phyloP scores from a whole-genome alignment of 1,140 invertebrate species.

The Periplaneta americana region DNA sequence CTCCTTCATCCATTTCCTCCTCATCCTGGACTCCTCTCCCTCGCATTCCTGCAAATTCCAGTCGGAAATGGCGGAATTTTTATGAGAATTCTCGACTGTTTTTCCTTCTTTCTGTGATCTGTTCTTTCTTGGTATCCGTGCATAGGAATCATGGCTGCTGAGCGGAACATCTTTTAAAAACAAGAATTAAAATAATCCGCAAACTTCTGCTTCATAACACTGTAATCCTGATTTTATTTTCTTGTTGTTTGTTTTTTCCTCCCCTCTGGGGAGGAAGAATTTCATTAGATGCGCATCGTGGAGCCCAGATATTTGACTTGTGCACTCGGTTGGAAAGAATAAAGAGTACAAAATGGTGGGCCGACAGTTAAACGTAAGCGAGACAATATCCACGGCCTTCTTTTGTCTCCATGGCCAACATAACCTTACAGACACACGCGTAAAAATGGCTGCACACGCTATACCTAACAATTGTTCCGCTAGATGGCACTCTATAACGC shows the following conservation, averaged over 20 bases:
- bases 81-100: background rate
- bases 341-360: background rate
- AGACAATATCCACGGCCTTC: too few relatives aligned
- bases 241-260: background rate
- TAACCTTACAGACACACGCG: too few relatives aligned
- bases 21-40: too few relatives aligned
- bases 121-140: background rate
- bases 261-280: background rate
- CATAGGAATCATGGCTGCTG: background rate
- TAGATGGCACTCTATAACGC: too few relatives aligned
- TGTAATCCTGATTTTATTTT: background rate
- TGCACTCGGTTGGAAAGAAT: background rate
- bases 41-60: background rate
- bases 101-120: background rate
- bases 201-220: background rate
- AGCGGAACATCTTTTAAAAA: background rate
- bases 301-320: background rate
- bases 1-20: background rate
- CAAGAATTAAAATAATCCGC: background rate
- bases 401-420: too few relatives aligned
- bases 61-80: background rate
- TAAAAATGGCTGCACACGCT: too few relatives aligned
- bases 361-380: too few relatives aligned
- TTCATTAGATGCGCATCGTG: background rate
- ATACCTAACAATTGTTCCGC: too few relatives aligned